Base-by-base conservation (phyloP, 2,888 invertebrate genomes). In the Dromius quadrimaculatus region DNA sequence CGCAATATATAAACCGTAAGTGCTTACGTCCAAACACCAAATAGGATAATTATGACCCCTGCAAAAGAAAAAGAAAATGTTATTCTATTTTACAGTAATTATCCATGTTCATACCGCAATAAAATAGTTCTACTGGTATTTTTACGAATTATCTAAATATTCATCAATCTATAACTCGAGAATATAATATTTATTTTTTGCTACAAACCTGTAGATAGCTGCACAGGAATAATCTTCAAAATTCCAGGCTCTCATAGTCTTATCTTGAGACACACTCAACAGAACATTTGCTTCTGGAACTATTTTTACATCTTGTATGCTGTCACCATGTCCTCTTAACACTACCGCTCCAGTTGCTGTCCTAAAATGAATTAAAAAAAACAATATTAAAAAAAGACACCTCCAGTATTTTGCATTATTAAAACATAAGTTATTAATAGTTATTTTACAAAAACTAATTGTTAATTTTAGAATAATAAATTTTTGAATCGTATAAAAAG, bases 21-120 rank as follows among this genome's bases (percentile, higher is more conserved):
- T 87, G 84, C 86, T 92, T 78, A 88, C 86, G 78, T 92, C 92
- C 80, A 96, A 85, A 80, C 93, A 93, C 93, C 96, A 97, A 74
- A 97, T 90, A 0, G 96, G 93, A 78, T 93, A 92, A 78, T 89
- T 90, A 82, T 97, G 97, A 23, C 96, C 97, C 76, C 90, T 87
- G n/a, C n/a, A n/a, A n/a, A n/a, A n/a, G n/a, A n/a, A n/a, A n/a
- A n/a, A n/a, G n/a, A n/a, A 78, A 75, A 84, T 28, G n/a, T n/a
- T n/a, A n/a, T n/a, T n/a, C n/a, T n/a, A n/a, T n/a, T n/a, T n/a
- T n/a, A n/a, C n/a, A n/a, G n/a, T n/a, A n/a, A n/a, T n/a, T n/a
- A n/a, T n/a, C n/a, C n/a, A n/a, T n/a, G n/a, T n/a, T n/a, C n/a
- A n/a, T n/a, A n/a, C n/a, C n/a, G n/a, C 8, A 15, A 1, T 19